A percentile compares a stretch with the other conserved stretches of the same genome.
These are phyloP conservation scores for Aphrocallistes beatrix DNA, from an alignment of 37 sponge, comb jelly and placozoan genomes.

Conservation along the genomic window DNA sequence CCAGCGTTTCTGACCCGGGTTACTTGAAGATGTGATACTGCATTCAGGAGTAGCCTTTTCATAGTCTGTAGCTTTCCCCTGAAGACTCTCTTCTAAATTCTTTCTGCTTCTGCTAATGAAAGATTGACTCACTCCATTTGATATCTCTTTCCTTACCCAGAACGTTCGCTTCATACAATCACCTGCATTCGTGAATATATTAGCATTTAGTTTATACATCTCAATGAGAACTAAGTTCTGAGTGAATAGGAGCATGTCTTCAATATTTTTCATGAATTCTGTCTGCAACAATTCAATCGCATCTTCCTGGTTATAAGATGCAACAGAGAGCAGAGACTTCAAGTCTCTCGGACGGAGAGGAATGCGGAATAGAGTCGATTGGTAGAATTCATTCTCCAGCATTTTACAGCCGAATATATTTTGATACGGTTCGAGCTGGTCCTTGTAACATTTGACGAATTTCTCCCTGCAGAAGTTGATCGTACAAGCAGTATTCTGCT, in stretches of 20 bases:
- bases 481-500: neutral
- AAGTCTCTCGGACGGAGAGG: neutral
- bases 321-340: neutral
- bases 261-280: neutral
- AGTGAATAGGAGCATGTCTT: neutral
- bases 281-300: neutral
- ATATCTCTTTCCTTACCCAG: neutral
- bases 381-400: neutral
- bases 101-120: neutral
- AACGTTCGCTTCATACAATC: neutral
- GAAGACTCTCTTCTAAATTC: neutral
- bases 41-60: neutral
- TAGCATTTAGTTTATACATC: neutral
- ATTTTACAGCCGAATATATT: neutral
- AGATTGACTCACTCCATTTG: neutral
- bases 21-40: neutral
- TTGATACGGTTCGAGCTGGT: neutral
- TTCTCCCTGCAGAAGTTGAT: neutral
- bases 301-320: neutral
- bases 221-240: neutral
- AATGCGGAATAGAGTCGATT: conserved; percentile 2
- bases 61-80: neutral
- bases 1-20: neutral
- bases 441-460: neutral
- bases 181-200: neutral